Evolutionary conservation across 2,888 invertebrate species (phyloP), one percentile per base, ranked within the genome.

Genomic region (Lottia scabra): DNA sequence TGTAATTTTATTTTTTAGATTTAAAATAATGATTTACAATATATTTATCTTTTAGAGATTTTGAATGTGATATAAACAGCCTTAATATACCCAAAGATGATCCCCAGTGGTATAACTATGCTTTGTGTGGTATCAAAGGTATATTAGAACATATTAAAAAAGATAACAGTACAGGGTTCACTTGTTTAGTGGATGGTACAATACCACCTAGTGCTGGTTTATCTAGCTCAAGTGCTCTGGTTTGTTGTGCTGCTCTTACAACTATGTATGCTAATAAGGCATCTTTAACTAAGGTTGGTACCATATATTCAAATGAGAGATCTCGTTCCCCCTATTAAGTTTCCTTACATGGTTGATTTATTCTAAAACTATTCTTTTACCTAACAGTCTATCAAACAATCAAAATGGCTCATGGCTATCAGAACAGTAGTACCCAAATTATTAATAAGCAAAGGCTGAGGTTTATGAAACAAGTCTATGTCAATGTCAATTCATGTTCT

Each of bases 161-260:
- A 1, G 38, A 73, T 2, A 48, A 72, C 1, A 70, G 73, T 10
- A 68, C 68, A 73, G 96, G 96, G 8, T 91, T 97, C 88, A 92
- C 92, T 77, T 91, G 95, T 74, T 92, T 94, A 65, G 93, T 98
- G 15, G 93, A 93, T 88, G 98, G 98, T 12, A 95, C 93, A 81
- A 93, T 99, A 80, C 99, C 99, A 4, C 94, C 95, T 38, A 95
- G 96, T 75, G 95, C 99, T 13, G 99, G 99, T 6, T 92, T 99
- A 46, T 99, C 99, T 0, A 98, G 98, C 88, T 99, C 99, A 30
- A 98, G 98, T 87, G 99, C 99, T 23, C 91, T 99, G 73, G 99
- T 99, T 10, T 97, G 98, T 87, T 95, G 97, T 44, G 94, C 98
- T 5, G 95, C 96, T 56, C 91, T 99, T 63, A 93, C 95, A 45